A percentile compares a stretch with the other conserved stretches of the same genome.
Evolutionary conservation across 30 jellyfish, hydroid and myxozoan genomes (phyloP).

Genomic region (Nemopilema nomurai): DNA sequence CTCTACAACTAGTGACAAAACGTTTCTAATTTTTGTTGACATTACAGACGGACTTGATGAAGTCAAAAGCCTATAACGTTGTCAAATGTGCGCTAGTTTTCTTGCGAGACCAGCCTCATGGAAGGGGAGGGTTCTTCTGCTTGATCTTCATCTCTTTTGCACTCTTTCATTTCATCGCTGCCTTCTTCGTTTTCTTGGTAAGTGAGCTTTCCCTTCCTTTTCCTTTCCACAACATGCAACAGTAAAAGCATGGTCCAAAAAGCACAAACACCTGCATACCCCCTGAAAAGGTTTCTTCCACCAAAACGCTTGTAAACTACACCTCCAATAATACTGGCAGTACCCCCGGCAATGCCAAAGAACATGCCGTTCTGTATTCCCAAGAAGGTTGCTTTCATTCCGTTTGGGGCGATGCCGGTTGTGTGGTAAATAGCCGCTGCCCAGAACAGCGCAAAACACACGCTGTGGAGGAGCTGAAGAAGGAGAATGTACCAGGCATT

Average conservation of each 20-base stretch:
- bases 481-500: constrained; percentile 76
- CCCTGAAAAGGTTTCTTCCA: constrained; percentile 56
- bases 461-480: constrained; percentile 71
- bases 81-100: background rate
- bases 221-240: constrained; percentile 31
- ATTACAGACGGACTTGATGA: no score
- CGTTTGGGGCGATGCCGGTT: constrained; percentile 43
- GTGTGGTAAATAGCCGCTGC: constrained; percentile 73
- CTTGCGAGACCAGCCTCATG: background rate
- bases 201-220: background rate
- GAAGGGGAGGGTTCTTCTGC: constrained; percentile 3
- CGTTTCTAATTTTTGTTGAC: no score
- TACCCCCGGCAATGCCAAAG: constrained; percentile 71
- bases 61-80: no score
- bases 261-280: constrained; percentile 29
- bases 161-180: background rate
- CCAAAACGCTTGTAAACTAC: constrained; percentile 65
- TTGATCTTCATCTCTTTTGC: background rate
- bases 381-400: constrained; percentile 63
- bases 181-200: background rate
- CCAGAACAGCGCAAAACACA: constrained; percentile 77
- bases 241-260: constrained; percentile 54
- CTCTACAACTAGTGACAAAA: no score
- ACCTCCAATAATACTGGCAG: constrained; percentile 73
- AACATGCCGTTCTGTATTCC: constrained; percentile 60